phyloP scores from a whole-genome alignment of 1,140 invertebrate genomes.

The Cotesia glomerata region DNA sequence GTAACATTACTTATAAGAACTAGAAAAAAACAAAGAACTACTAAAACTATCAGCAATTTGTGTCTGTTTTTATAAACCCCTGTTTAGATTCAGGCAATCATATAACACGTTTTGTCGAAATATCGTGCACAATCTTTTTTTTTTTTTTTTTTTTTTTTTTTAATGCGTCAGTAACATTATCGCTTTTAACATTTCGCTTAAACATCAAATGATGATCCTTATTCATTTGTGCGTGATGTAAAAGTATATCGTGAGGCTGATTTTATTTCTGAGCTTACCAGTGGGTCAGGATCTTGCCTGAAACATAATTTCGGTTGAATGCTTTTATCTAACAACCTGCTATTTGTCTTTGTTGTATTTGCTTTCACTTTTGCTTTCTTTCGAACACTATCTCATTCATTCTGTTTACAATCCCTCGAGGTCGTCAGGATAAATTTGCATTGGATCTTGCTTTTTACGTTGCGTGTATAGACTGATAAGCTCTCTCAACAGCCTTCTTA shows the following conservation, averaged over 20 bases:
- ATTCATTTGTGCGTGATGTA: conserved; percentile 19
- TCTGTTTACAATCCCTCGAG: conserved; percentile 7
- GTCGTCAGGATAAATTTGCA: conserved; percentile 41
- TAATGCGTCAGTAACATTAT: neutral
- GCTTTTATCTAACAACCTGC: conserved; percentile 29
- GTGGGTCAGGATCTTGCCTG: conserved; percentile 24
- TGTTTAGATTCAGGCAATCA: conserved; percentile 34
- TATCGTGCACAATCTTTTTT: neutral
- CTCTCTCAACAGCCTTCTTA: conserved; percentile 32
- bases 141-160: neutral
- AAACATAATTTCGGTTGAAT: conserved; percentile 22
- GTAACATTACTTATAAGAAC: conserved; percentile 19
- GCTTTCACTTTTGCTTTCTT: conserved; percentile 25
- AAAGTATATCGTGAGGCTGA: conserved; percentile 32
- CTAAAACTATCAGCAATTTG: conserved; percentile 36
- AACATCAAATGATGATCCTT: neutral
- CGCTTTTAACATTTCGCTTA: neutral
- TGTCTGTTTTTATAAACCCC: conserved; percentile 13
- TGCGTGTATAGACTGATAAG: conserved; percentile 49
- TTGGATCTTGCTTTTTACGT: conserved; percentile 35
- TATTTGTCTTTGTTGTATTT: conserved; percentile 24
- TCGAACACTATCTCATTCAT: neutral
- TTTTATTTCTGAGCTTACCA: conserved; percentile 46
- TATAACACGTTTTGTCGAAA: conserved; percentile 1
- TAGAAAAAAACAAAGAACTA: conserved; percentile 8